A percentile compares a stretch with the other conserved stretches of the same genome.
Evolutionary conservation across 2,113 vertebrate genomes (phyloP).

Genomic region (Numida meleagris): DNA sequence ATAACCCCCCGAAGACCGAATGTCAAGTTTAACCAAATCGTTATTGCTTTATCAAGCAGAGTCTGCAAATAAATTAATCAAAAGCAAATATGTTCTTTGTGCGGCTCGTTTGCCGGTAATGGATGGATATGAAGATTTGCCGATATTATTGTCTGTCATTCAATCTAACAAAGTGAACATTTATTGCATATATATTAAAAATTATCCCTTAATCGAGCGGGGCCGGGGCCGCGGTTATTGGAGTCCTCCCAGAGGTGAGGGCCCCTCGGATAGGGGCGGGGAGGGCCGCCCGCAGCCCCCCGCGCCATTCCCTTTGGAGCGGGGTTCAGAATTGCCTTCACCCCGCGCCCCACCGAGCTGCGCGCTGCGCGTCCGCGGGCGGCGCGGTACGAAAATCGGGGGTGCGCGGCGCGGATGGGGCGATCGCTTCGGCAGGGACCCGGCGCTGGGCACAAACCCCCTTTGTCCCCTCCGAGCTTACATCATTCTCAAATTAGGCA

Average conservation of each 20-base stretch:
- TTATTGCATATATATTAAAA: conserved; percentile 99
- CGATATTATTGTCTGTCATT: conserved; percentile 99
- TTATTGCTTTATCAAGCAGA: conserved; percentile 98
- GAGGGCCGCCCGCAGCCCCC: conserved; percentile 50
- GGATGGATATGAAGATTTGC: conserved; percentile 96
- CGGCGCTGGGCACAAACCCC: conserved; percentile 53
- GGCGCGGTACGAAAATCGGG: conserved; percentile 69
- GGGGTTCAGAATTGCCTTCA: conserved; percentile 87
- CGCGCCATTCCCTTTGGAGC: conserved; percentile 87
- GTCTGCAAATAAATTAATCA: conserved; percentile 98
- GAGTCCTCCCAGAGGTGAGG: conserved; percentile 95
- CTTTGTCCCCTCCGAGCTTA: conserved; percentile 75
- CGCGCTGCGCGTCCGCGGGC: not conserved
- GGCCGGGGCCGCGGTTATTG: conserved; percentile 94
- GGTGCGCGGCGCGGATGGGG: conserved; percentile 47
- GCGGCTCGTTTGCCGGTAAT: conserved; percentile 93
- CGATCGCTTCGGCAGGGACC: conserved; percentile 42
- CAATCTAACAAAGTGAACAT: conserved; percentile 99
- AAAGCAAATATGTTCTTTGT: conserved; percentile 88
- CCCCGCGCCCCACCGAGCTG: conserved; percentile 83
- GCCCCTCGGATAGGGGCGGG: conserved; percentile 85
- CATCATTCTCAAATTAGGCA: conserved; percentile 86
- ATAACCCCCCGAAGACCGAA: conserved; percentile 87
- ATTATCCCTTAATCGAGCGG: conserved; percentile 96
- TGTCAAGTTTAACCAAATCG: conserved; percentile 89